Evolutionary conservation across 2,113 vertebrate genomes (phyloP).

Genomic region (Toxotes jaculatrix): DNA sequence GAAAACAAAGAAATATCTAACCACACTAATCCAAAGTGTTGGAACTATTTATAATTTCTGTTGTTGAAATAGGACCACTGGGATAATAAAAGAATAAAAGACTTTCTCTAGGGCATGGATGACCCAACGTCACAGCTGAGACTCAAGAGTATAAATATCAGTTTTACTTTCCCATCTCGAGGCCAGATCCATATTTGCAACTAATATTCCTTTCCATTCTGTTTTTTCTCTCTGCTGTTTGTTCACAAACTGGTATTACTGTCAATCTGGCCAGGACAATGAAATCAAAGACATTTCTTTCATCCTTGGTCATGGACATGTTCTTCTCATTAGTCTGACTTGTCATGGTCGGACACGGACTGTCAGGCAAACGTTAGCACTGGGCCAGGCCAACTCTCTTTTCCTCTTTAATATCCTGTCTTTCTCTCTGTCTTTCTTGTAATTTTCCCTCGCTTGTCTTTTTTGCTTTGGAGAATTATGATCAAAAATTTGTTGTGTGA

Average conservation of each 20-base stretch:
- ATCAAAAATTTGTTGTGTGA: background rate
- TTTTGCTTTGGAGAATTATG: conserved; percentile 30
- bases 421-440: conserved; percentile 38
- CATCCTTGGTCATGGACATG: conserved; percentile 67
- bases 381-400: conserved; percentile 42
- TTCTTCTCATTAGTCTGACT: conserved; percentile 71
- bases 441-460: conserved; percentile 28
- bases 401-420: conserved; percentile 70
- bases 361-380: conserved; percentile 54
- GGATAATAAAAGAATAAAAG: conserved; percentile 18
- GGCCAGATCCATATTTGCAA: conserved; percentile 19
- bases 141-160: conserved; percentile 8
- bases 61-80: background rate
- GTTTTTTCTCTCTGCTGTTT: conserved; percentile 42
- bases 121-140: conserved; percentile 2
- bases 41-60: too few species aligned
- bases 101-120: background rate
- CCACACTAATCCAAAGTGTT: background rate
- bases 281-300: conserved; percentile 73
- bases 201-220: conserved; percentile 37
- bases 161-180: background rate
- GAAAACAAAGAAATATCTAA: background rate
- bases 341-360: conserved; percentile 70
- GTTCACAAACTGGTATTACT: conserved; percentile 58
- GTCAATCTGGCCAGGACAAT: conserved; percentile 64